Evolutionary conservation across 2,113 vertebrate species (phyloP).

Genomic region (Brachionichthys hirsutus): DNA sequence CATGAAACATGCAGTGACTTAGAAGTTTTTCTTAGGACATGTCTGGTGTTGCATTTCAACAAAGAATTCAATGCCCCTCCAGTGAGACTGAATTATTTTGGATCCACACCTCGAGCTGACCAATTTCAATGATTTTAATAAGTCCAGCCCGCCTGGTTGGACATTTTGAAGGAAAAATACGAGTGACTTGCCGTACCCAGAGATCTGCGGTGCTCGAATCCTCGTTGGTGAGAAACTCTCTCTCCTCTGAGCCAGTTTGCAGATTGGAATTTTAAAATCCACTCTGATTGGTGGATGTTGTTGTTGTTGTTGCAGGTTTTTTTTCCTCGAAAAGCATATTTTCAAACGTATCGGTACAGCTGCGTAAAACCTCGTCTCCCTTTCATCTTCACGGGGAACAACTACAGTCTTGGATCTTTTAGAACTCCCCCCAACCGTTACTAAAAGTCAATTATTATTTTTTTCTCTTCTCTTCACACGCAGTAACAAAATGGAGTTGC

Average conservation of each 20-base stretch:
- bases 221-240: constrained; percentile 51
- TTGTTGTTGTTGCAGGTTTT: constrained; percentile 36
- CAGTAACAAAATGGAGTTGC: constrained; percentile 28
- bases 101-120: constrained; percentile 8
- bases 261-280: constrained; percentile 39
- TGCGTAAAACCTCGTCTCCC: constrained; percentile 16
- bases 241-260: constrained; percentile 30
- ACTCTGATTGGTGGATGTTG: constrained; percentile 22
- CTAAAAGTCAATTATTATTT: constrained; percentile 28
- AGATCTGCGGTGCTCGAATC: constrained; percentile 30
- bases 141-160: constrained; percentile 6
- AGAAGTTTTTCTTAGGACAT: too few species aligned
- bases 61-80: background rate
- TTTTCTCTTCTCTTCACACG: constrained; percentile 9
- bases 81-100: constrained; percentile 1
- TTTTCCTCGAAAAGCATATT: constrained; percentile 18
- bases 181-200: constrained; percentile 15
- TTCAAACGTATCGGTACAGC: constrained; percentile 13
- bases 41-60: too few species aligned
- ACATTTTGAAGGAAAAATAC: constrained; percentile 9
- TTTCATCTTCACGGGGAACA: constrained; percentile 28
- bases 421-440: constrained; percentile 9
- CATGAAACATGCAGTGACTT: too few species aligned
- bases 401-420: constrained; percentile 6
- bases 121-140: constrained; percentile 38